phyloP scores from a whole-genome alignment of 2,113 vertebrate genomes.

The Ptychochromis oligacanthus region DNA sequence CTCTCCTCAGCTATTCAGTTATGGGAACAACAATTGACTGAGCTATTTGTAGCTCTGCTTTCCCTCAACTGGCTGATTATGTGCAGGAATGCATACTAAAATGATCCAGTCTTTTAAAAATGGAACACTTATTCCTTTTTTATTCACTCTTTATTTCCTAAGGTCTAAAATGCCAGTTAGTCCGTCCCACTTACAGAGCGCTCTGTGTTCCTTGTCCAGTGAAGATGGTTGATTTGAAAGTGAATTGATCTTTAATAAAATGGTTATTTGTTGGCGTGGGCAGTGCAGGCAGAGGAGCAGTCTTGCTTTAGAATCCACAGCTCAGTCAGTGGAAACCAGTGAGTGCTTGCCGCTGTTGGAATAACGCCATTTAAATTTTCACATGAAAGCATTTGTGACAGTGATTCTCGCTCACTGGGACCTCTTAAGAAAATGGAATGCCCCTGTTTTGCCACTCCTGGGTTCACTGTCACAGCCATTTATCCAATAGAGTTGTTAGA shows the following conservation, averaged over 20 bases:
- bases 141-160: constrained; percentile 2
- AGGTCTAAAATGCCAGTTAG: not conserved
- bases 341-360: constrained; percentile 49
- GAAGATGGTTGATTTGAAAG: constrained; percentile 10
- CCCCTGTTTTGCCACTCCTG: constrained; percentile 60
- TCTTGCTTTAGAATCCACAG: constrained; percentile 31
- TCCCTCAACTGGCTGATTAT: constrained; percentile 57
- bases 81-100: constrained; percentile 66
- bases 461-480: constrained; percentile 69
- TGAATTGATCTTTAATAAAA: constrained; percentile 39
- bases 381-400: constrained; percentile 69
- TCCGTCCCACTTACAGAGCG: constrained; percentile 12
- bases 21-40: constrained; percentile 62
- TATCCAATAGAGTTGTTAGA: constrained; percentile 59
- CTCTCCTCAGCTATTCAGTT: constrained; percentile 69
- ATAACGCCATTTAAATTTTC: constrained; percentile 65
- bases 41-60: constrained; percentile 65
- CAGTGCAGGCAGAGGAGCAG: not conserved
- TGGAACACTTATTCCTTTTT: not conserved
- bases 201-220: not conserved
- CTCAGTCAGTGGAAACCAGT: constrained; percentile 53
- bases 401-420: constrained; percentile 58
- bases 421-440: constrained; percentile 71
- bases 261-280: constrained; percentile 19
- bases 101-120: constrained; percentile 54